A percentile compares a stretch with the other conserved stretches of the same genome.
These are phyloP conservation scores for Tetropium fuscum DNA, from an alignment of 2,888 invertebrate species.

Conservation along the genomic window DNA sequence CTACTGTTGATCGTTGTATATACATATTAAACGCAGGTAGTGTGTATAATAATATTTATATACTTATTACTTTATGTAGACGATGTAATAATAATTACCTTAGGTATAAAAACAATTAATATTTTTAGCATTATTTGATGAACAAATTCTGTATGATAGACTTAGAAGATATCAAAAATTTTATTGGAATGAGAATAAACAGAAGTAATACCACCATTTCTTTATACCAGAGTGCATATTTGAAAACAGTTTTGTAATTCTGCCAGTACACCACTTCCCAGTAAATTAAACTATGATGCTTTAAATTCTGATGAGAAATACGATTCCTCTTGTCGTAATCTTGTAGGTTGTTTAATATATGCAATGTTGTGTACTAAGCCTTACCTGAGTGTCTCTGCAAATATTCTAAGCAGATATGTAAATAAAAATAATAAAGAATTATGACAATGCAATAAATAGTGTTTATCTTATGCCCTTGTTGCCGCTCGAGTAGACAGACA, in stretches of 20 bases:
- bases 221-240: constrained; percentile 33
- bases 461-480: no score
- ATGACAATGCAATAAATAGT: no score
- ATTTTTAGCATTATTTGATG: background rate
- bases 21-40: background rate
- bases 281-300: background rate
- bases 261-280: constrained; percentile 36
- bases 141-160: background rate
- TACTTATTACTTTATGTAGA: background rate
- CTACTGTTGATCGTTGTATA: background rate
- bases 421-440: no score
- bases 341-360: background rate
- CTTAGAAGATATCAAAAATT: constrained; percentile 9
- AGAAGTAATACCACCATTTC: constrained; percentile 24
- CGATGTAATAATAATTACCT: background rate
- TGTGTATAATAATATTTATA: background rate
- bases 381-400: no score
- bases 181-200: constrained; percentile 37
- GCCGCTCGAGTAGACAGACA: no score
- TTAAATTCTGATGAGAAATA: background rate
- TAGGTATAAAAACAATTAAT: background rate
- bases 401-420: no score
- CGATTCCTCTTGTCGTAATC: background rate
- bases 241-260: constrained; percentile 43
- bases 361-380: no score